These are phyloP conservation scores for Daktulosphaira vitifoliae DNA, from an alignment of 1,140 invertebrate species.

Conservation along the genomic window DNA sequence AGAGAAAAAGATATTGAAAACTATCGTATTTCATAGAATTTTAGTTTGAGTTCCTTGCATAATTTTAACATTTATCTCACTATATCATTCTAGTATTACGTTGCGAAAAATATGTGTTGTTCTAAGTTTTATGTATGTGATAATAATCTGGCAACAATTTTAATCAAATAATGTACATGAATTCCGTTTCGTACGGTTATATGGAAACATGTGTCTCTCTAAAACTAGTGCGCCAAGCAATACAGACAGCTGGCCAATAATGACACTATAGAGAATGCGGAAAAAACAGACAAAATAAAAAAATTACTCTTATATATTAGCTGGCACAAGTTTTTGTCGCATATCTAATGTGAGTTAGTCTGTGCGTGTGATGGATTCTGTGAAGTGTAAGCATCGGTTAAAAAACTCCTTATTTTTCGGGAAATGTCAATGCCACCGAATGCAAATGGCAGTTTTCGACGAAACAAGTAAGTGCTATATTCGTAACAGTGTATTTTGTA, in stretches of 20 bases:
- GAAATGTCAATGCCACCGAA: background rate
- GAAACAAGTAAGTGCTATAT: no score
- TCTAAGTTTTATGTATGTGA: background rate
- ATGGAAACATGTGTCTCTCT: background rate
- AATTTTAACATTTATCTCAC: no score
- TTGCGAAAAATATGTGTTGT: no score
- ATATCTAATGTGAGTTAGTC: background rate
- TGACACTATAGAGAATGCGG: no score
- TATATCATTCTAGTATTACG: no score
- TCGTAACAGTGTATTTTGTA: no score
- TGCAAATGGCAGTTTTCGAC: background rate
- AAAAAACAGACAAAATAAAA: no score
- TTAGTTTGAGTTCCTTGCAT: no score
- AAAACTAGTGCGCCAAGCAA: no score
- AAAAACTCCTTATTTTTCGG: background rate
- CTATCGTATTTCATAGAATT: no score
- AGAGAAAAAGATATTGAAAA: no score
- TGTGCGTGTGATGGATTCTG: background rate
- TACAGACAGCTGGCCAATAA: no score
- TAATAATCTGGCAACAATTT: slow-evolving; percentile 23
- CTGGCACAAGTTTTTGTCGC: background rate
- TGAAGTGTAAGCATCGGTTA: background rate
- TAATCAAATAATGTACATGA: background rate
- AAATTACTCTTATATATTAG: background rate
- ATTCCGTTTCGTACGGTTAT: background rate